Evolutionary conservation across 2,113 vertebrate species (phyloP).

Genomic region (Chlorocebus sabaeus): DNA sequence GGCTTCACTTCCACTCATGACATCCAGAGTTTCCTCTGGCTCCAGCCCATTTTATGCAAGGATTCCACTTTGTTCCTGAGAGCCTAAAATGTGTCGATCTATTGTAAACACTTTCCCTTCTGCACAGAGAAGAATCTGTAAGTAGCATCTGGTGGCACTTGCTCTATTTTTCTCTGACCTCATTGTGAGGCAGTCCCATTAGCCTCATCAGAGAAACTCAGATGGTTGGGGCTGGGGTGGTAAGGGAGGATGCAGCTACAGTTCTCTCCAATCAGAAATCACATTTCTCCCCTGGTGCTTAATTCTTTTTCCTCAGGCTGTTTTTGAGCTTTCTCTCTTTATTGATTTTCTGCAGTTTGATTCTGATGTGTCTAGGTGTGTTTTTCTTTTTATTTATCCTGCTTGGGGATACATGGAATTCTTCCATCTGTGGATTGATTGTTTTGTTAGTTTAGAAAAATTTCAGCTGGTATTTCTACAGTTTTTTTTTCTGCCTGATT

Average conservation of each 20-base stretch:
- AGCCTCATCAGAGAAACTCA: neutral
- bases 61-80: neutral
- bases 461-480: neutral
- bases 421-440: neutral
- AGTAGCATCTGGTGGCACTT: neutral
- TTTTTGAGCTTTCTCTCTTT: neutral
- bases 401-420: neutral
- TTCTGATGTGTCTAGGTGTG: neutral
- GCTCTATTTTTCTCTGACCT: neutral
- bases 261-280: neutral
- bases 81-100: neutral
- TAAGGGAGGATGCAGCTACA: fast-evolving
- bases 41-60: neutral
- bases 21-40: neutral
- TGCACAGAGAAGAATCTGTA: neutral
- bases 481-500: neutral
- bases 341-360: neutral
- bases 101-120: neutral
- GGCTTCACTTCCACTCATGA: neutral
- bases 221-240: neutral
- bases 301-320: neutral
- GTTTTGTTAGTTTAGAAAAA: neutral
- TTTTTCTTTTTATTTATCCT: neutral
- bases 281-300: neutral
- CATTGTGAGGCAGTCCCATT: neutral